These are phyloP conservation scores for Copsychus sechellarum DNA, from an alignment of 2,113 vertebrate genomes.

Conservation along the genomic window DNA sequence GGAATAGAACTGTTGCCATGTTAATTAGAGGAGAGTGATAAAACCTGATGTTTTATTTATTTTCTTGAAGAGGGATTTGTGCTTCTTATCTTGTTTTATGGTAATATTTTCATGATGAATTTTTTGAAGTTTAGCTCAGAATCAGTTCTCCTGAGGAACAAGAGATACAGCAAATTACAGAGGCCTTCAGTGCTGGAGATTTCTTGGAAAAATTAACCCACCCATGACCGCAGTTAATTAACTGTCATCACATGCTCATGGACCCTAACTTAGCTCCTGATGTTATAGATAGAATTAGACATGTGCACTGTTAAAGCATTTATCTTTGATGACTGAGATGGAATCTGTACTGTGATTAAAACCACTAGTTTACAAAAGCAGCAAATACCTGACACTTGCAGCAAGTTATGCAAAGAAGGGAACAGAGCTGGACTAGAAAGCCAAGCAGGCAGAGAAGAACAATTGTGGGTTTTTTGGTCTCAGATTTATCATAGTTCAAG, in stretches of 20 bases:
- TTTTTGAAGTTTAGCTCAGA: conserved; percentile 37
- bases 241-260: background rate
- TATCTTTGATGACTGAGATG: background rate
- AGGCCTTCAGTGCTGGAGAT: background rate
- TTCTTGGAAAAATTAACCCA: conserved; percentile 37
- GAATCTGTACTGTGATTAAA: background rate
- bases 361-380: background rate
- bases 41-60: conserved; percentile 66
- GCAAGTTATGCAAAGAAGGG: background rate
- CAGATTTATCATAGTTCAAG: background rate
- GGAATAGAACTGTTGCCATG: conserved; percentile 26
- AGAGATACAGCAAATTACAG: conserved; percentile 7
- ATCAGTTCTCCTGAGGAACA: background rate
- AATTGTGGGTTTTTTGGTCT: background rate
- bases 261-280: background rate
- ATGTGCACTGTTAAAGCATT: background rate
- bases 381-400: background rate
- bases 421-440: background rate
- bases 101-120: conserved; percentile 43
- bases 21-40: conserved; percentile 51
- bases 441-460: background rate
- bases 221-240: background rate
- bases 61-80: conserved; percentile 54
- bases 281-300: background rate
- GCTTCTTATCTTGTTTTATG: conserved; percentile 41